Percentiles rank a stretch among this genome's conserved stretches.
Conservation (phyloP, 2,797 vertebrate genomes). For the Tiaroga cobitis region DNA sequence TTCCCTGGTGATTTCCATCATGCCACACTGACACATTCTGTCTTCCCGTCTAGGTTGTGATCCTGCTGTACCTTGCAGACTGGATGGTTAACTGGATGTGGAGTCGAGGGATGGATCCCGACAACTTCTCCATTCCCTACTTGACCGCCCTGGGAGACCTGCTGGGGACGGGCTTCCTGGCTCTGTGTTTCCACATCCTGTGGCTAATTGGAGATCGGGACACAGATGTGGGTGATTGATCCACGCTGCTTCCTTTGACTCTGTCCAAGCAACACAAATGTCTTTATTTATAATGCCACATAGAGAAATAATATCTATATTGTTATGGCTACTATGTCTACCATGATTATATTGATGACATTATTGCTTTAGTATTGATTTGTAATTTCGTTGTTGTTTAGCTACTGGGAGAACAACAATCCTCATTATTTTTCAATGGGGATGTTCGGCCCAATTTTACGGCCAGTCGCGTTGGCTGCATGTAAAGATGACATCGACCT, state of each 20-base stretch:
- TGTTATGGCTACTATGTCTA: slow-evolving; percentile 60
- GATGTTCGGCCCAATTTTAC: slow-evolving; percentile 69
- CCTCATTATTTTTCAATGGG: slow-evolving; percentile 99
- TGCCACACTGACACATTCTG: background rate
- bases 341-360: slow-evolving; percentile 63
- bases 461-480: slow-evolving; percentile 52
- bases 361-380: slow-evolving; percentile 69
- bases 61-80: slow-evolving; percentile 96
- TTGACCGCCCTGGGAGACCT: slow-evolving; percentile 96
- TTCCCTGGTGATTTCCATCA: background rate
- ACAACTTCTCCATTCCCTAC: slow-evolving; percentile 99
- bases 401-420: slow-evolving; percentile 67
- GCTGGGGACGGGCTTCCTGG: slow-evolving; percentile 94
- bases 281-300: slow-evolving; percentile 66
- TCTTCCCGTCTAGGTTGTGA: slow-evolving; percentile 82
- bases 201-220: slow-evolving; percentile 97
- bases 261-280: slow-evolving; percentile 54
- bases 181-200: slow-evolving; percentile 95
- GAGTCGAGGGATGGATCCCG: slow-evolving; percentile 93
- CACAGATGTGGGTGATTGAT: slow-evolving; percentile 88
- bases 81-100: slow-evolving; percentile 99
- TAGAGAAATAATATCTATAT: slow-evolving; percentile 67
- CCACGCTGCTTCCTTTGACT: slow-evolving; percentile 36
- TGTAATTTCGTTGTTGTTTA: slow-evolving; percentile 62
- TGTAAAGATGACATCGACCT: slow-evolving; percentile 64